Conservation (phyloP, 2,797 vertebrate genomes). For the Schizopygopsis malacanthus region DNA sequence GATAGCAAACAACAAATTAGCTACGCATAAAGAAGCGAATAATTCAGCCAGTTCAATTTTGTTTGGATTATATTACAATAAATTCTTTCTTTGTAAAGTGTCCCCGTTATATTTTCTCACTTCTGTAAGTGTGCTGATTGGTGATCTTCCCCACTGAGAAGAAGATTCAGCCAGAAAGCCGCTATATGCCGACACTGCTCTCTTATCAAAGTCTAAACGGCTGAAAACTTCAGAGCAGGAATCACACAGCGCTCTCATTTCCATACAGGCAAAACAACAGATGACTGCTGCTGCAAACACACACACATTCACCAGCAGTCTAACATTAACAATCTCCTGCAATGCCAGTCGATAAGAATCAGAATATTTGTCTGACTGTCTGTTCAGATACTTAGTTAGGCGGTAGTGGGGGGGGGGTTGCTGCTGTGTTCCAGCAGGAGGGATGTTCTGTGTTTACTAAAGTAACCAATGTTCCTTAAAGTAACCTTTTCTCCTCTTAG, state of each 20-base stretch:
- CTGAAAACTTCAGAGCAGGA: constrained; percentile 36
- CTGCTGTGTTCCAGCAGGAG: constrained; percentile 18
- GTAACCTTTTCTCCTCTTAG: background rate
- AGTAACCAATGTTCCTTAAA: background rate
- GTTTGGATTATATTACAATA: constrained; percentile 35
- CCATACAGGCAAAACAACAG: constrained; percentile 36
- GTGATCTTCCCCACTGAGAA: constrained; percentile 68
- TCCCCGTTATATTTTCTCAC: constrained; percentile 22
- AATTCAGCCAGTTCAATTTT: constrained; percentile 13
- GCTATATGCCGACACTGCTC: constrained; percentile 44
- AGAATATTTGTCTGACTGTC: constrained; percentile 20
- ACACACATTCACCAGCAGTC: background rate
- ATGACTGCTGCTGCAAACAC: constrained; percentile 40
- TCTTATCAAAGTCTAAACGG: constrained; percentile 52
- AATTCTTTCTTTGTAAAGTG: constrained; percentile 5
- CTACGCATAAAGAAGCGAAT: background rate
- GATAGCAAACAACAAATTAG: background rate
- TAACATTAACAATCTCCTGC: constrained; percentile 27
- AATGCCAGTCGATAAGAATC: background rate
- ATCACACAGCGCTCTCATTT: constrained; percentile 34
- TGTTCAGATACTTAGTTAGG: constrained; percentile 6
- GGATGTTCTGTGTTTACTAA: constrained; percentile 6
- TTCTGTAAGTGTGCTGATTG: constrained; percentile 36
- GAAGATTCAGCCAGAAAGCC: constrained; percentile 72
- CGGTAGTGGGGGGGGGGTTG: background rate